These are phyloP conservation scores for Myopa testacea DNA, from an alignment of 2,888 invertebrate species.

Conservation along the genomic window DNA sequence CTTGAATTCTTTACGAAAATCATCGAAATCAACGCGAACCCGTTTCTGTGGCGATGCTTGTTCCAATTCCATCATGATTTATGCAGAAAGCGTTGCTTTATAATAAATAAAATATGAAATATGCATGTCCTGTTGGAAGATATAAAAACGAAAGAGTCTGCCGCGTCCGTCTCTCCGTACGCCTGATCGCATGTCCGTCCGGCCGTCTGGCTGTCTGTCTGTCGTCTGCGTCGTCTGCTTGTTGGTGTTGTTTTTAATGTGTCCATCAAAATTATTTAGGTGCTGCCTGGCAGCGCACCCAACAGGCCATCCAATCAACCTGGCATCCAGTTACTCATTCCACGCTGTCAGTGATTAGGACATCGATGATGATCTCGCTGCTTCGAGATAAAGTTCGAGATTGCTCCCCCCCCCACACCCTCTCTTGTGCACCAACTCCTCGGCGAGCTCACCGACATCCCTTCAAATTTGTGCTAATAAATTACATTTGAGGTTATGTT, in stretches of 20 bases:
- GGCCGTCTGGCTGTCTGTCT: not conserved
- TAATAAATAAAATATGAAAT: constrained; percentile 65
- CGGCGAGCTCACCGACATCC: constrained; percentile 21
- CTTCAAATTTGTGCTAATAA: constrained; percentile 42
- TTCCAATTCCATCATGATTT: constrained; percentile 63
- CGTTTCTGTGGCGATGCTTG: constrained; percentile 49
- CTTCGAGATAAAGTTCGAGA: not conserved
- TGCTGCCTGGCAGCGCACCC: constrained; percentile 48
- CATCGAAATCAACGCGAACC: constrained; percentile 29
- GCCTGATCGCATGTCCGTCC: not conserved
- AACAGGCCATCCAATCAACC: not conserved
- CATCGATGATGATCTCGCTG: constrained; percentile 24
- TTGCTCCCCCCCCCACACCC: constrained; percentile 2
- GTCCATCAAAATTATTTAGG: constrained; percentile 62
- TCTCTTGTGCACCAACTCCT: not conserved
- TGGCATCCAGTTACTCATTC: constrained; percentile 22
- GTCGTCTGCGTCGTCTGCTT: constrained; percentile 8
- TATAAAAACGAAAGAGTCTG: constrained; percentile 25
- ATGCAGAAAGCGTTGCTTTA: constrained; percentile 60
- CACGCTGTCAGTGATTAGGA: constrained; percentile 33
- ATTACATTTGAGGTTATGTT: constrained; percentile 43
- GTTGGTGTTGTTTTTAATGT: constrained; percentile 63
- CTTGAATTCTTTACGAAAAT: constrained; percentile 32
- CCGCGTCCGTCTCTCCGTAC: constrained; percentile 11
- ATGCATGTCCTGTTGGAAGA: constrained; percentile 52